These are phyloP conservation scores for Carabus problematicus DNA, from an alignment of 2,888 invertebrate genomes.

Conservation along the genomic window DNA sequence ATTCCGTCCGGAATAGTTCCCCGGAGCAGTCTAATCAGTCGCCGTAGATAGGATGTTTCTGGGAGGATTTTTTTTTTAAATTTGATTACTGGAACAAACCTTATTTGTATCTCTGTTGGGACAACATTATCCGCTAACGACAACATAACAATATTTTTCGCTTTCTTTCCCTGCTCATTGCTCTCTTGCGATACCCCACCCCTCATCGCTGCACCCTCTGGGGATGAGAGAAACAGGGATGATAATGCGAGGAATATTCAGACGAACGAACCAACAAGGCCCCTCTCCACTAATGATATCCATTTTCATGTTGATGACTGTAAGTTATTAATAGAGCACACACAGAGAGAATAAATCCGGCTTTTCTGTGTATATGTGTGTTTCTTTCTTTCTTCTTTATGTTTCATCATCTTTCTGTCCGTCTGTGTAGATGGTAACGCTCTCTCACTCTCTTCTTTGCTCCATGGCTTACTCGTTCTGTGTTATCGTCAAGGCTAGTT, in stretches of 20 bases:
- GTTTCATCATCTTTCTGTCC: constrained; percentile 22
- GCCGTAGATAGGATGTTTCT: not conserved
- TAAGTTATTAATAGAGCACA: constrained; percentile 41
- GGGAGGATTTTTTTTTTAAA: constrained; percentile 19
- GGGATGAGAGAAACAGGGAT: constrained; percentile 4
- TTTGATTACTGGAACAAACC: constrained; percentile 40
- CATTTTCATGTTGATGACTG: constrained; percentile 42
- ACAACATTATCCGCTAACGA: constrained; percentile 39
- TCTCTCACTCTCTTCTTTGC: constrained; percentile 25
- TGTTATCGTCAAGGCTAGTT: not conserved
- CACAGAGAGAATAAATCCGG: constrained; percentile 32
- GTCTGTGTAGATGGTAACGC: no score
- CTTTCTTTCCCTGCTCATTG: constrained; percentile 11
- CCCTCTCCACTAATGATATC: constrained; percentile 38
- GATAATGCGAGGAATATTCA: constrained; percentile 5
- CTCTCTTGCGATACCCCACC: not conserved
- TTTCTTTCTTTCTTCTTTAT: constrained; percentile 17
- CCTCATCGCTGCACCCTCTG: constrained; percentile 3
- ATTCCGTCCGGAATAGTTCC: not conserved
- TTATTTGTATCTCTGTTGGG: constrained; percentile 39
- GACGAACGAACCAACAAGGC: not conserved
- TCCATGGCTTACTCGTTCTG: constrained; percentile 22
- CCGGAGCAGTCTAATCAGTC: not conserved
- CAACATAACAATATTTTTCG: constrained; percentile 41
- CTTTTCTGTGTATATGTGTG: not conserved